Base-by-base conservation (phyloP, 2,113 vertebrate genomes). In the Gila orcuttii region DNA sequence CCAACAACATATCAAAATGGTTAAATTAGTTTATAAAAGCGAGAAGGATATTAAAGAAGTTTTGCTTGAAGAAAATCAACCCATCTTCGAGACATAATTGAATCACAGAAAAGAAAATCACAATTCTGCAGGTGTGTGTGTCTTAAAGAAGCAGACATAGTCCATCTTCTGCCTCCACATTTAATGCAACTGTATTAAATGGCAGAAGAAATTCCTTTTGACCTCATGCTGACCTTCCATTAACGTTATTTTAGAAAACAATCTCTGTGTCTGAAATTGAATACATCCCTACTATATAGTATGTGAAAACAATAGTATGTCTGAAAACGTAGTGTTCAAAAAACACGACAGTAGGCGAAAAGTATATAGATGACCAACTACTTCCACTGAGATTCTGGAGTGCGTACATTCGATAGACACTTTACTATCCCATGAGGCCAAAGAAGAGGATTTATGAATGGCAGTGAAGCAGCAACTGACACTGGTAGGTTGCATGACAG, bases 11-110 rank as follows among this genome's bases (percentile, higher is more conserved):
- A 74, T 57, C 31, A 83, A 28, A 73, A 59, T 59, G 6, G 66
- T 6, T 74, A 73, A 71, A 73, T 71, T 83, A 39, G 82, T 83
- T 83, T 73, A 73, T 59, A 83, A 73, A 68, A 83, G 68, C 7
- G 82, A 73, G 68, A 83, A 42, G 33, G 50, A 73, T 73, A 83
- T 83, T 83, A 69, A 50, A 50, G 47, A 73, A 55, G 47, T 36
- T 55, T 82, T 42, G 66, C 66, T 57, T 52, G 82, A 83, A 59
- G 50, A 73, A 83, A 73, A 83, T 73, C 47, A 73, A 59, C 64
- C 13, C 31, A 83, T 74, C 68, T 83, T 73, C 73, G 66, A 83
- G 50, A 31, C 28, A 33, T 69, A 59, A 83, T 83, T 55, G 50
- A 73, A 83, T 83, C 50, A 36, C 55, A 59, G 47, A 62, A 80